Evolutionary conservation across 1,140 invertebrate genomes (phyloP).

Genomic region (Hirudo medicinalis): DNA sequence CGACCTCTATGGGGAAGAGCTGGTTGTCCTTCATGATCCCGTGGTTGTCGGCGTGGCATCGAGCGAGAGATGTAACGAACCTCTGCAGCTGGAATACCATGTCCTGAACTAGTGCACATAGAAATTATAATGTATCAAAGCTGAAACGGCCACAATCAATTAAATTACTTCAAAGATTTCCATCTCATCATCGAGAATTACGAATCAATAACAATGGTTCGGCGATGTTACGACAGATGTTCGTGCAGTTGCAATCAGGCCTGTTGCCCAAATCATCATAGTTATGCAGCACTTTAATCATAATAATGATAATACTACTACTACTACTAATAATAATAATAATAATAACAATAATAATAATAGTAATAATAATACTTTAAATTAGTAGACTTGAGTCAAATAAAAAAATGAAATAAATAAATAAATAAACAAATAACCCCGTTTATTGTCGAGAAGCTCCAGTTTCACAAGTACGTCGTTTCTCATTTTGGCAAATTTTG

Average conservation of each 20-base stretch:
- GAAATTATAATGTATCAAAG: too few relatives aligned
- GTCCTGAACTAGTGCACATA: constrained; percentile 56
- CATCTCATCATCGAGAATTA: too few relatives aligned
- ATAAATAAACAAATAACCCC: constrained; percentile 42
- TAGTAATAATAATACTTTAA: too few relatives aligned
- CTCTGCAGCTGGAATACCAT: constrained; percentile 69
- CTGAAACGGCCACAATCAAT: too few relatives aligned
- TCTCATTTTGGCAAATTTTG: constrained; percentile 75
- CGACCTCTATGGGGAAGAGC: constrained; percentile 90
- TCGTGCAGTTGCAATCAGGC: too few relatives aligned
- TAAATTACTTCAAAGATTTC: too few relatives aligned
- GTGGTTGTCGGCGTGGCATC: constrained; percentile 53
- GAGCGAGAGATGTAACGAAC: constrained; percentile 63
- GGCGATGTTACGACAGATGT: too few relatives aligned
- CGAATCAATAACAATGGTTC: too few relatives aligned
- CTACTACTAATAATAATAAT: not conserved
- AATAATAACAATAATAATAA: constrained; percentile 3
- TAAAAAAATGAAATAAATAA: too few relatives aligned
- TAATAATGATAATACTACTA: not conserved
- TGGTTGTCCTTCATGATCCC: constrained; percentile 54
- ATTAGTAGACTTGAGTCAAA: too few relatives aligned
- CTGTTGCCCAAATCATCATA: too few relatives aligned
- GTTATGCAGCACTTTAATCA: too few relatives aligned
- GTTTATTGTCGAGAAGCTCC: constrained; percentile 90
- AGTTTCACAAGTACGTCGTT: constrained; percentile 92